Conservation (phyloP, 2,888 invertebrate genomes). For the Auanema freiburgensis region DNA sequence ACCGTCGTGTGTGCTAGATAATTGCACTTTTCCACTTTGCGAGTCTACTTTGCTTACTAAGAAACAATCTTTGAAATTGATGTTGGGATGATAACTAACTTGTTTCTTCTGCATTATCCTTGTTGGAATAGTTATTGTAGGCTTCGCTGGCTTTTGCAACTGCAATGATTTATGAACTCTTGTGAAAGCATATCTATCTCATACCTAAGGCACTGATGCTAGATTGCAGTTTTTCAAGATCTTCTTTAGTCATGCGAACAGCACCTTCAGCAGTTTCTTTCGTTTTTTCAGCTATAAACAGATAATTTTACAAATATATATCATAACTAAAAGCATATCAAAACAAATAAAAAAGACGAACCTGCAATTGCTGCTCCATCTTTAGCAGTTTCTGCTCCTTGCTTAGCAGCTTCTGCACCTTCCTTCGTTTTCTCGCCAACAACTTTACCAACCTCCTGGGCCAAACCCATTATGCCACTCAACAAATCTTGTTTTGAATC, state of each 20-base stretch:
- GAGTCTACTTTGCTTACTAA: neutral
- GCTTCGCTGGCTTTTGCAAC: neutral
- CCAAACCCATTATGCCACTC: neutral
- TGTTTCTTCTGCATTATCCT: neutral
- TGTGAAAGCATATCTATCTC: neutral
- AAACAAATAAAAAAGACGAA: neutral
- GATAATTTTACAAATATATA: neutral
- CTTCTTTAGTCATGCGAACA: constrained; percentile 1
- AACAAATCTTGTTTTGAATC: neutral
- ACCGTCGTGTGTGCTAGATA: neutral
- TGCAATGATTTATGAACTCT: neutral
- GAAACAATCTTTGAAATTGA: neutral
- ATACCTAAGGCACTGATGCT: neutral
- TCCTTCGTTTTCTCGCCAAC: neutral
- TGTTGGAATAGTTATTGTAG: neutral
- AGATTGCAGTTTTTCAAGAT: neutral
- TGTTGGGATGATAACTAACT: neutral
- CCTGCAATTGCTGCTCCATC: constrained; percentile 1
- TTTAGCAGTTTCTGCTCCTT: neutral
- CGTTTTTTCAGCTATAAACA: neutral
- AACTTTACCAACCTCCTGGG: neutral
- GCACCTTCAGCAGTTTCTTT: constrained; percentile 5
- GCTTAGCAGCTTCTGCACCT: neutral
- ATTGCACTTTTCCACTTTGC: neutral
- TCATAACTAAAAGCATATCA: neutral